Base-by-base conservation (phyloP, 2,888 invertebrate species). In the Melanophora roralis region DNA sequence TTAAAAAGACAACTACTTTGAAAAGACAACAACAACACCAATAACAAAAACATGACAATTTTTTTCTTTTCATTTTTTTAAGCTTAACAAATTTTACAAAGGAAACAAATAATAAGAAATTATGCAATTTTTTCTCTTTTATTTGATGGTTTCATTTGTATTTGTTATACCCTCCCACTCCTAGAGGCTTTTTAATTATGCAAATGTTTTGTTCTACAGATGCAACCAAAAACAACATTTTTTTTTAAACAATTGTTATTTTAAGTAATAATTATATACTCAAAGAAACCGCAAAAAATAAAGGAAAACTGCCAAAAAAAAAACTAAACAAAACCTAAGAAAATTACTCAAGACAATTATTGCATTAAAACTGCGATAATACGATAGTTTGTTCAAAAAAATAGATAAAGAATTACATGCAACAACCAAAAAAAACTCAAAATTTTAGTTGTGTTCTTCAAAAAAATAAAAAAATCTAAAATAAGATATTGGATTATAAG, bases 191-290 rank as follows among this genome's bases (percentile, higher is more conserved):
- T 65, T 75, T 79, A 75, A 79, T 79, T 79, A 79, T 79, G 74
- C 75, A 79, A 79, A 79, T 71, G n/a, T n/a, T 79, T 65, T 71
- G 49, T 40, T 53, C 55, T 47, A 47, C 71, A 19, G n/a, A n/a
- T n/a, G 27, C 27, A 27, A 16, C 38, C 36, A 8, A 12, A 21
- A 38, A n/a, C n/a, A n/a, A n/a, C n/a, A n/a, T n/a, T n/a, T n/a
- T n/a, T 59, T 43, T 60, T 51, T 43, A 64, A 65, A 67, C 53
- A 38, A 47, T 71, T 75, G 71, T 75, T 79, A 71, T 79, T 79
- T n/a, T 79, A 75, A 79, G 75, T 65, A 79, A 79, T 79, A 75
- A 79, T 79, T 67, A 79, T 75, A 71, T 62, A 79, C 79, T 71
- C 67, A 71, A 64, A 62, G 32, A 72, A 68, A 71, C 27, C 32